Evolutionary conservation across 2,113 vertebrate species (phyloP), one percentile per base, ranked within the genome.

Genomic region (Mixornis gularis): DNA sequence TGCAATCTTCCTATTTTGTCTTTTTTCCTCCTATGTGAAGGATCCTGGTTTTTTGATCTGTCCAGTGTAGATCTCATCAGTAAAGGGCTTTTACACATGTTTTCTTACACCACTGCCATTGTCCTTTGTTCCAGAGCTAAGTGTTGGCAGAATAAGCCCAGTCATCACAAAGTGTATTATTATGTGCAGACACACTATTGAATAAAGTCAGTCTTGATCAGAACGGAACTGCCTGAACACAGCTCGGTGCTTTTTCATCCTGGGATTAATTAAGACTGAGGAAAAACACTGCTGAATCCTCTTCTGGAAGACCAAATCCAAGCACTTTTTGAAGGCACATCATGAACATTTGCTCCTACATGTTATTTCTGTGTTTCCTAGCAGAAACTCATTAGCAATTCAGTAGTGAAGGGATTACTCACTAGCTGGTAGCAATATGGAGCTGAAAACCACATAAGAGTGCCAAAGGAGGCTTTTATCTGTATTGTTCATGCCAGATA

Each of bases 71-170:
- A 34, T 20, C 73, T 91, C 76, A 69, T 51, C 51, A 46, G 52
- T 43, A 58, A 69, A 6, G 2, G 51, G 56, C 46, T 94, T 93
- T 81, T 51, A 78, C 44, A 80, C 55, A 51, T 41, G 5, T 48
- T 56, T 87, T 18, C 29, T 48, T 72, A 73, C 29, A 55, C 12
- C 26, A 0, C 65, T 71, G 21, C 62, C 10, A 59, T 74, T 83
- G 79, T 49, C n/a, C 58, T 95, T 93, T 89, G 76, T 94, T 94
- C 81, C 62, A 56, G 41, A 65, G 72, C 66, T 79, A 79, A 87
- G 17, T 69, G 62, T 89, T 95, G 66, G 49, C n/a, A 60, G 59
- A 79, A 87, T 38, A 79, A 87, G 41, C 25, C 2, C 29, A 36
- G 71, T 59, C 73, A 73, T 85, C 7, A 6, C 58, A 53, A 46